Conservation (phyloP, 2,888 invertebrate genomes). For the Julus scanicus region DNA sequence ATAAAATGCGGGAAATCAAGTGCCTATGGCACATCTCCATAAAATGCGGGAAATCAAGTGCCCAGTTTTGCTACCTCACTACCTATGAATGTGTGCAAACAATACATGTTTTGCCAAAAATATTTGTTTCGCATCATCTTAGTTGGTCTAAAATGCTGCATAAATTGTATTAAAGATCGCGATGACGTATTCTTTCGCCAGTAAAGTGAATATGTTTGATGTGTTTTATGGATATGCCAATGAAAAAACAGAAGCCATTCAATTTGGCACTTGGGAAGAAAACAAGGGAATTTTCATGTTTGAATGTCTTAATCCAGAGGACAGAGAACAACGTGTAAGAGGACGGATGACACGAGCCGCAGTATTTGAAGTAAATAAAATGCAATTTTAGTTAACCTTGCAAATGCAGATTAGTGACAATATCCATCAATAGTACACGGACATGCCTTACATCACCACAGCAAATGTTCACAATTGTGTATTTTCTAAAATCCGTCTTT, state of each 20-base stretch:
- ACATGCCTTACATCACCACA: background rate
- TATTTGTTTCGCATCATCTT: no score
- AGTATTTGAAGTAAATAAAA: constrained; percentile 10
- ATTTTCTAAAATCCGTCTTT: background rate
- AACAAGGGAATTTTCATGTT: background rate
- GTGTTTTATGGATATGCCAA: background rate
- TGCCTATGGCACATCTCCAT: no score
- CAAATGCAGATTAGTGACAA: background rate
- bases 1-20: no score
- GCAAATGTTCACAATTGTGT: background rate
- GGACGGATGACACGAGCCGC: background rate
- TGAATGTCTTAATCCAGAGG: background rate
- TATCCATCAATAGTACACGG: background rate
- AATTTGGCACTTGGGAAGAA: constrained; percentile 7
- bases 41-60: no score
- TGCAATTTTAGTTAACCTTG: background rate
- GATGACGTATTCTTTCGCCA: background rate
- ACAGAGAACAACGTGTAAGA: constrained; percentile 41
- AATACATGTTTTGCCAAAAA: no score
- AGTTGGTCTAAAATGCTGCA: background rate
- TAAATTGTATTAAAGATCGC: background rate
- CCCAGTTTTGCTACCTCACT: no score
- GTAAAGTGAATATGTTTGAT: constrained; percentile 18
- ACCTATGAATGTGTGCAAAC: no score
- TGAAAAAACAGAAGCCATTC: constrained; percentile 24